Evolutionary conservation across 1,140 invertebrate species (phyloP), one percentile per base, ranked within the genome.

Genomic region (Dendrolimus punctatus): DNA sequence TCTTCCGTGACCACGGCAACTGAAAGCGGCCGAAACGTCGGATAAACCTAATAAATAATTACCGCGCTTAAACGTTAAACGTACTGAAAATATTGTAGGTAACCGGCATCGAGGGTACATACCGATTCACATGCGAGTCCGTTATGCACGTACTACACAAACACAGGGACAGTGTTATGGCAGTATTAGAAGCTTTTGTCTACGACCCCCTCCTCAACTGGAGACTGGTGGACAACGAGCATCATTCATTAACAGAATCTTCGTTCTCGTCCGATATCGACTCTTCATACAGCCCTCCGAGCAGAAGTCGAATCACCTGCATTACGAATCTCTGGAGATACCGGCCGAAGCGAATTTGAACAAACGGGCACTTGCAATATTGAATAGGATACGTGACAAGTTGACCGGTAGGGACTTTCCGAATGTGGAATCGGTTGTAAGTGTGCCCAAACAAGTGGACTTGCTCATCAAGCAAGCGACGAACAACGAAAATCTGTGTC

Each of bases 181-280:
- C 99, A 4, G 98, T 99, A 0, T 88, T 99, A 4, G 99, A 99
- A 80, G 99, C 99, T 0, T 99, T 99, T 82, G 98, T 99, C 2
- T 99, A 99, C 75, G 99, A 99, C 89, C 99, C 99, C 0, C 85
- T 99, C 8, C 90, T 99, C 0, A 99, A 99, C 87, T 99, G 99
- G 99, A 90, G 98, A 58, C 89, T 99, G 0, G 71, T 81, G 40
- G 84, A 80, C 52, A 76, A 73, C 58, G 74, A 87, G 47, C 71
- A 77, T 8, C 74, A 76, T 6, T 84, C 80, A 5, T 58, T 77
- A 44, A 73, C 76, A 0, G 80, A 75, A 39, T 79, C 82, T n/a
- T 68, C 70, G 50, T 85, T 85, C 62, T 83, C 79, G 0, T 85
- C 80, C 23, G 80, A 86, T 66, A 76, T 82, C 46, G 81, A 85